Conservation (phyloP, 2,113 vertebrate genomes). For the Eptatretus burgeri region DNA sequence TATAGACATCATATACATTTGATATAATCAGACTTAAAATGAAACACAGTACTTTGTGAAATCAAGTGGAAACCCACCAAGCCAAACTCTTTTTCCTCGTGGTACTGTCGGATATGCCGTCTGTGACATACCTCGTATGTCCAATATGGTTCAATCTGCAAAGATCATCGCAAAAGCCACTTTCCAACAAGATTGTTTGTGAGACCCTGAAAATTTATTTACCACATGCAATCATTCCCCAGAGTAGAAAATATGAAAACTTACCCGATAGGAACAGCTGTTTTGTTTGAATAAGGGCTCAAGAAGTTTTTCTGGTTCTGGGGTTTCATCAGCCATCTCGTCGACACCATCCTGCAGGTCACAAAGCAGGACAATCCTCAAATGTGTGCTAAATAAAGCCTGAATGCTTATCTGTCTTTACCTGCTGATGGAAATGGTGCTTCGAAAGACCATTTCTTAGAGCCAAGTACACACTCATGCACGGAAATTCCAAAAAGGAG, state of each 20-base stretch:
- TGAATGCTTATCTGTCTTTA: not conserved
- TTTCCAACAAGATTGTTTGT: no score
- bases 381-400: not conserved
- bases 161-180: no score
- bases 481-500: not conserved
- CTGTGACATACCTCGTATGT: slow-evolving; percentile 90
- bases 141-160: slow-evolving; percentile 92
- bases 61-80: slow-evolving; percentile 30
- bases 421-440: no score
- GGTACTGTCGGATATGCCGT: slow-evolving; percentile 76
- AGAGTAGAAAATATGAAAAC: slow-evolving; percentile 12
- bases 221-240: no score
- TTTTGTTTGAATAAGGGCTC: slow-evolving; percentile 79
- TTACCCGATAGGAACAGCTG: slow-evolving; percentile 88
- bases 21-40: not conserved
- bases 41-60: not conserved
- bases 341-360: slow-evolving; percentile 25
- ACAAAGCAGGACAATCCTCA: slow-evolving; percentile 7
- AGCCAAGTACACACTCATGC: not conserved
- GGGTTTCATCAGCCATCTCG: slow-evolving; percentile 23
- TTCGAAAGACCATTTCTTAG: no score
- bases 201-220: no score
- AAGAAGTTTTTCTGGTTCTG: slow-evolving; percentile 33
- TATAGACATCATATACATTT: no score
- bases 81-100: slow-evolving; percentile 83